Conservation (phyloP, 2,113 vertebrate genomes). For the Gallinago jamesoni region DNA sequence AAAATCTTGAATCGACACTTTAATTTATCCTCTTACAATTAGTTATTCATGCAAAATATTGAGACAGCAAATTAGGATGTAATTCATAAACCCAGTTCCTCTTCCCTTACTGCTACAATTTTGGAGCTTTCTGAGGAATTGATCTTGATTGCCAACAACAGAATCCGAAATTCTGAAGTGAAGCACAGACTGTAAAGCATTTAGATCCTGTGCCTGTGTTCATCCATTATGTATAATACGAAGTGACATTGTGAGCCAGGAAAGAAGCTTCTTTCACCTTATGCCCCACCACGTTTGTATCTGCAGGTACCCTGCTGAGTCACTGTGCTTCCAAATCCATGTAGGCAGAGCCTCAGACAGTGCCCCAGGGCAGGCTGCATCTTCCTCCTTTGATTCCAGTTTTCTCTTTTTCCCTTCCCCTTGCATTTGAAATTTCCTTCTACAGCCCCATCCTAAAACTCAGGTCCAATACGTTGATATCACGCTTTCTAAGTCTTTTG, state of each 20-base stretch:
- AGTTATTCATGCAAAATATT: not conserved
- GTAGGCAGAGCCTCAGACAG: not conserved
- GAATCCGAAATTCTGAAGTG: not conserved
- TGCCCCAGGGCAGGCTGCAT: not conserved
- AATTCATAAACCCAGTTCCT: not conserved
- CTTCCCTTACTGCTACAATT: not conserved
- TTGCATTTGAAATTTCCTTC: not conserved
- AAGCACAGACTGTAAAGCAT: not conserved
- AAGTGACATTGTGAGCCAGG: conserved; percentile 16
- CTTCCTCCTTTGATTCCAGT: not conserved
- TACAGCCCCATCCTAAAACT: not conserved
- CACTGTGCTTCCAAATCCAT: not conserved
- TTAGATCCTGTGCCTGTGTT: not conserved
- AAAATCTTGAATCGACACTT: not conserved
- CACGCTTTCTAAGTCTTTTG: not conserved
- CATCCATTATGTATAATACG: not conserved
- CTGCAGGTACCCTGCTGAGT: conserved; percentile 15
- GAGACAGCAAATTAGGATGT: not conserved
- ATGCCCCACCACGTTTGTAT: not conserved
- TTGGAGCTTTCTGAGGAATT: not conserved
- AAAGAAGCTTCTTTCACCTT: conserved; percentile 34
- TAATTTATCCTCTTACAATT: not conserved
- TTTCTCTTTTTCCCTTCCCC: not conserved
- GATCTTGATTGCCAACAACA: not conserved
- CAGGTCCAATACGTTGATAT: not conserved